Conservation (phyloP, 2,797 vertebrate species). For the Gambusia yucatana region DNA sequence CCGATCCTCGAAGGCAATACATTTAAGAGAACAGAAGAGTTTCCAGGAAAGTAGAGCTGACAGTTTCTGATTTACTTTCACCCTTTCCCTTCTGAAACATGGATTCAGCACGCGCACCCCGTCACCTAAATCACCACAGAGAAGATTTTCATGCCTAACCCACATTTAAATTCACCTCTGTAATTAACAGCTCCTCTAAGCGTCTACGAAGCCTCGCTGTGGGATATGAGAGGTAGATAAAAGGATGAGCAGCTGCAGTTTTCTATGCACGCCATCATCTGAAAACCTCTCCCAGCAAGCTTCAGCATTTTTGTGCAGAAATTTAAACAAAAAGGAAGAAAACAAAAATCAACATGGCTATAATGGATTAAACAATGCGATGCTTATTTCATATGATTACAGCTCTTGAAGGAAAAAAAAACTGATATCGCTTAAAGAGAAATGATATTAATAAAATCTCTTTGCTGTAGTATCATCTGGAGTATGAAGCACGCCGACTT, state of each 20-base stretch:
- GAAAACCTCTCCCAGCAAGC: constrained; percentile 73
- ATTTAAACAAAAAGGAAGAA: constrained; percentile 15
- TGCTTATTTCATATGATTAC: constrained; percentile 61
- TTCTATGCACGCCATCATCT: constrained; percentile 69
- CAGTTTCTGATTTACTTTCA: constrained; percentile 43
- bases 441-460: constrained; percentile 63
- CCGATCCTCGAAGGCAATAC: constrained; percentile 45
- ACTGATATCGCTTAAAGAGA: constrained; percentile 36
- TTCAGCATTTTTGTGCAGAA: constrained; percentile 43
- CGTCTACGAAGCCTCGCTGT: constrained; percentile 55
- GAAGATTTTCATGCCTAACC: constrained; percentile 33
- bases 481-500: constrained; percentile 56
- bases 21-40: constrained; percentile 33
- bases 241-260: constrained; percentile 71
- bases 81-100: constrained; percentile 42
- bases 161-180: constrained; percentile 44
- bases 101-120: neutral
- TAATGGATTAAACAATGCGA: constrained; percentile 60
- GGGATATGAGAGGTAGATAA: constrained; percentile 76
- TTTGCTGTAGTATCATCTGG: constrained; percentile 52
- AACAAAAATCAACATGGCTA: constrained; percentile 50
- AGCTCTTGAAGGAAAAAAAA: constrained; percentile 19
- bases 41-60: constrained; percentile 33
- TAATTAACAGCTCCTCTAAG: constrained; percentile 54
- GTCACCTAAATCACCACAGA: constrained; percentile 12